Percentiles rank a stretch among this genome's conserved stretches.
These are phyloP conservation scores for Leptinotarsa peninsularis DNA, from an alignment of 2,888 invertebrate species.

Conservation along the genomic window DNA sequence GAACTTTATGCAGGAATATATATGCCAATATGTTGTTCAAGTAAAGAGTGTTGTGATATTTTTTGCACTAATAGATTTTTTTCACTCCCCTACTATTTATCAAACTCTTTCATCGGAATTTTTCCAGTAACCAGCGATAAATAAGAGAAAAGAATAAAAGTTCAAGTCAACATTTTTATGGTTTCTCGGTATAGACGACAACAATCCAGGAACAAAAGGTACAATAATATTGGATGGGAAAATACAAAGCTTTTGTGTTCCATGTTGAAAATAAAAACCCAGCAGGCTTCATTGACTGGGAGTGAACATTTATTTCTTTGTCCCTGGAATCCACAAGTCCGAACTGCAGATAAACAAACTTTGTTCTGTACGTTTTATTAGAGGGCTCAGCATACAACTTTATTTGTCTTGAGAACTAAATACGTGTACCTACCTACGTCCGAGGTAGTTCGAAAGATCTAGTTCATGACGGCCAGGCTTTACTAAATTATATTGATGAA, in stretches of 20 bases:
- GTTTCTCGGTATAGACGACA: background rate
- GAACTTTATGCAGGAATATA: no score
- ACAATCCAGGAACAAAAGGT: background rate
- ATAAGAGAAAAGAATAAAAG: background rate
- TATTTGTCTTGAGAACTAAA: conserved; percentile 12
- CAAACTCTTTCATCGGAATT: background rate
- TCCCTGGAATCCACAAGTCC: background rate
- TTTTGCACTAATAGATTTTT: no score
- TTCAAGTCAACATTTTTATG: background rate
- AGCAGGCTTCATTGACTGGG: background rate
- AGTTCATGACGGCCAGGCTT: background rate
- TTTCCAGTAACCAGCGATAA: background rate
- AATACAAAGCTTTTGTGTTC: conserved; percentile 6
- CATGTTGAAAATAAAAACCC: background rate
- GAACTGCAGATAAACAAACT: conserved; percentile 1
- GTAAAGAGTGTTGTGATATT: no score
- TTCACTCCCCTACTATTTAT: no score
- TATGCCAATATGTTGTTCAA: no score
- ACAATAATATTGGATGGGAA: background rate
- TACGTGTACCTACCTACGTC: conserved; percentile 7
- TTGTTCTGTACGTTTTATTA: conserved; percentile 8
- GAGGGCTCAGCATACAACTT: background rate
- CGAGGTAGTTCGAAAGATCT: background rate
- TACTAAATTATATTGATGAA: no score
- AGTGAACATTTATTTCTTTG: conserved; percentile 8